A percentile compares a stretch with the other conserved stretches of the same genome.
Conservation (phyloP, 2,797 vertebrate species). For the Darevskia mixta region DNA sequence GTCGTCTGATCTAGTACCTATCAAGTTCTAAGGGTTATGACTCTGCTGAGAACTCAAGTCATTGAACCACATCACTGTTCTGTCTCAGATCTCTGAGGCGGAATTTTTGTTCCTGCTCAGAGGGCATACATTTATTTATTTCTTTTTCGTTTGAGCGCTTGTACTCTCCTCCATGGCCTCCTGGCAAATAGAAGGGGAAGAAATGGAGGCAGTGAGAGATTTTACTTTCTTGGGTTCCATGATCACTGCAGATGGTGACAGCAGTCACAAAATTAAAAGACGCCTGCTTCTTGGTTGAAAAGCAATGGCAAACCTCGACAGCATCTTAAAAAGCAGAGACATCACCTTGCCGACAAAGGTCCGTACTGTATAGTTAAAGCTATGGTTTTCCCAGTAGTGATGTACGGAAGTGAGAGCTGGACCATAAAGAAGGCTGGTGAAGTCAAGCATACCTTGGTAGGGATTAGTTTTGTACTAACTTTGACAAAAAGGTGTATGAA, state of each 20-base stretch:
- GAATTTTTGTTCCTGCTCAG: not conserved
- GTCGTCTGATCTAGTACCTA: slow-evolving; percentile 5
- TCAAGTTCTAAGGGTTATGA: slow-evolving; percentile 1
- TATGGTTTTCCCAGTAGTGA: no score
- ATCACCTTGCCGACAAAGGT: no score
- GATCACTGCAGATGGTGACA: no score
- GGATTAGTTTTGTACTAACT: not conserved
- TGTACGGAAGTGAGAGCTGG: no score
- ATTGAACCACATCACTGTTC: not conserved
- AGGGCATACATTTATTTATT: not conserved
- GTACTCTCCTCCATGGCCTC: not conserved
- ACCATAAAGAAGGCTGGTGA: not conserved
- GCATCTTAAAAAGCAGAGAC: no score
- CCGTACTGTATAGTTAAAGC: no score
- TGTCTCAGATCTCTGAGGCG: not conserved
- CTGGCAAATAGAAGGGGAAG: no score
- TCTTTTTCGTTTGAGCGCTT: not conserved
- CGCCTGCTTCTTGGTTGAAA: no score
- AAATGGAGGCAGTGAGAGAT: no score
- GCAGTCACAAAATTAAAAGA: no score
- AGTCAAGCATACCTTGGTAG: not conserved
- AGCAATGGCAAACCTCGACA: no score
- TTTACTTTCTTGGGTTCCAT: no score
- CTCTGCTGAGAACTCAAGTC: not conserved
- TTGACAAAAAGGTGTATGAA: not conserved